phyloP scores from a whole-genome alignment of 2,797 vertebrate genomes.

The Austrolebias charrua region DNA sequence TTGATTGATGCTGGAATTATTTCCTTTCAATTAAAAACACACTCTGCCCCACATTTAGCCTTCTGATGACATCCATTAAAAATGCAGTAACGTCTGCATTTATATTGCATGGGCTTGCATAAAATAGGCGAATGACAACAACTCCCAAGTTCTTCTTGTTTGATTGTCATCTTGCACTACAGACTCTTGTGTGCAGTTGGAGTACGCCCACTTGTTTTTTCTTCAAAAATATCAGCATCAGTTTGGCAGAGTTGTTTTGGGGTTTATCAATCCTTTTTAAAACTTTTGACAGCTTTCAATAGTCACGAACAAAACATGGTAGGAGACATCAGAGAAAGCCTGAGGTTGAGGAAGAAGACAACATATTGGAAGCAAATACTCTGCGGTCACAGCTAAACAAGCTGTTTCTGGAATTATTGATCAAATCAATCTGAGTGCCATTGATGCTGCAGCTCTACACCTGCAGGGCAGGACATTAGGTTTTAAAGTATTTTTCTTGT shows the following conservation, averaged over 20 bases:
- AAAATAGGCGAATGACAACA: constrained; percentile 18
- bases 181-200: constrained; percentile 4
- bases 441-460: constrained; percentile 19
- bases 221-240: constrained; percentile 9
- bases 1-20: constrained; percentile 19
- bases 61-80: constrained; percentile 35
- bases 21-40: constrained; percentile 25
- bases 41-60: constrained; percentile 24
- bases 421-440: constrained; percentile 54
- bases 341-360: constrained; percentile 10
- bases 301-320: constrained; percentile 5
- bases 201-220: constrained; percentile 14
- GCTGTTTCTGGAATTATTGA: constrained; percentile 56
- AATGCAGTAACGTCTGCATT: constrained; percentile 36
- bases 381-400: constrained; percentile 47
- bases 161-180: constrained; percentile 7
- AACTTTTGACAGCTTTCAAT: constrained; percentile 8
- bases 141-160: constrained; percentile 2
- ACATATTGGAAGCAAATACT: constrained; percentile 26
- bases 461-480: constrained; percentile 40
- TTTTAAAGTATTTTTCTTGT: constrained; percentile 37
- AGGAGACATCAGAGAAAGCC: constrained; percentile 12
- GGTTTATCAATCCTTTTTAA: constrained; percentile 8
- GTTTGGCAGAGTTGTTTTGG: constrained; percentile 6
- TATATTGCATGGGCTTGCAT: constrained; percentile 34